Base-by-base conservation (phyloP, 2,888 invertebrate genomes). In the Sarcophaga carnaria region DNA sequence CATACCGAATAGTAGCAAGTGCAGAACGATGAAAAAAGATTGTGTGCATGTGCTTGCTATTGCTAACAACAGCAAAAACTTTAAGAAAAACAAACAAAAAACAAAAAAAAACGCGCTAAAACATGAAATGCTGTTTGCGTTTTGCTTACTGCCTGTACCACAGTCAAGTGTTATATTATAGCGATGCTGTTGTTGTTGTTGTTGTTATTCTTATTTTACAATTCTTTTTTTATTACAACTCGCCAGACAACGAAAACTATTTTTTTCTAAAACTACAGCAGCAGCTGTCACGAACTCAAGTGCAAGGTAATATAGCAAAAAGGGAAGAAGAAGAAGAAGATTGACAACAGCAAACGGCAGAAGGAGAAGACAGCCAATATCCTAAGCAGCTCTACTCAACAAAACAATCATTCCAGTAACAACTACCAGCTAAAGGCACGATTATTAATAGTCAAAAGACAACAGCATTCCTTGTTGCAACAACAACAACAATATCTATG, bases 261-360 rank as follows among this genome's bases (percentile, higher is more conserved):
- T 12, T 54, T 54, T 54, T 54, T 54, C 17, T 54, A 14, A 54
- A 17, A 54, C 54, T 14, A 54, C 54, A 17, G 67, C 81, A 79
- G 76, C 87, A 84, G 78, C 81, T 87, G 87, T 78, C 81, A 71
- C 80, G 79, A 81, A 60, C 79, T 66, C 74, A 86, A 74, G 49
- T 45, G 66, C 75, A 83, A 47, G 37, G 72, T 71, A 62, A 71
- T 60, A 22, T n/a, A 10, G 62, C 22, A 17, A 54, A 54, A 14
- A 17, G 14, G 14, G 37, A 37, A 37, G 37, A 37, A 37, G 8
- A 12, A 54, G 54, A 14, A 54, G 54, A 54, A 54, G 54, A 54
- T 17, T 54, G 54, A 17, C 17, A 54, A 14, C 54, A 14, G 17
- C 54, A 54, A 54, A 54, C 54, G 54, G 37, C 37, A 37, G 2